Percentiles rank a stretch among this genome's conserved stretches.
phyloP scores from a whole-genome alignment of 2,797 vertebrate genomes.

The Tinamus major region DNA sequence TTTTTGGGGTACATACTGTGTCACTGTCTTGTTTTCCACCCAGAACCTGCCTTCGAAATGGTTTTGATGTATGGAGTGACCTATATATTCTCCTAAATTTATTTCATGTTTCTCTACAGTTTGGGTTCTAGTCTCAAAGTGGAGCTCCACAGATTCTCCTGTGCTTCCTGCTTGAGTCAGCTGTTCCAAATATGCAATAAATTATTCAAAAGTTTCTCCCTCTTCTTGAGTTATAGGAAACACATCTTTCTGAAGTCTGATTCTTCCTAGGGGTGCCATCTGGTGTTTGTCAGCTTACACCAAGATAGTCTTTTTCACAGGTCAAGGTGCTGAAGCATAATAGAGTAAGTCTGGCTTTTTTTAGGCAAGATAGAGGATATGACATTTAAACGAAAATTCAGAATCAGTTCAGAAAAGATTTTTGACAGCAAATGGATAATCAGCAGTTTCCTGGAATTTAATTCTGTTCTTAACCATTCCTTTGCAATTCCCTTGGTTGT shows the following conservation, averaged over 20 bases:
- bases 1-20: background rate
- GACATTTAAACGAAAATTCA: background rate
- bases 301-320: background rate
- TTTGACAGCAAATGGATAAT: background rate
- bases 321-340: background rate
- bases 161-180: background rate
- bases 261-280: background rate
- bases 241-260: background rate
- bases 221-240: background rate
- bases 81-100: background rate
- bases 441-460: background rate
- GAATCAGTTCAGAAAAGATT: background rate
- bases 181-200: background rate
- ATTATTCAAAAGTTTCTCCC: background rate
- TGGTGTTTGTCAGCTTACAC: background rate
- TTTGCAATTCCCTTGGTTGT: background rate
- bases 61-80: background rate
- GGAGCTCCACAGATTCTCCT: background rate
- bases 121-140: background rate
- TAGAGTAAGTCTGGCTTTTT: background rate
- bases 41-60: background rate
- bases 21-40: background rate
- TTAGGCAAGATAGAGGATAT: background rate
- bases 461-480: background rate
- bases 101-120: background rate